Evolutionary conservation across 2,113 vertebrate species (phyloP).

Genomic region (Callospermophilus lateralis): DNA sequence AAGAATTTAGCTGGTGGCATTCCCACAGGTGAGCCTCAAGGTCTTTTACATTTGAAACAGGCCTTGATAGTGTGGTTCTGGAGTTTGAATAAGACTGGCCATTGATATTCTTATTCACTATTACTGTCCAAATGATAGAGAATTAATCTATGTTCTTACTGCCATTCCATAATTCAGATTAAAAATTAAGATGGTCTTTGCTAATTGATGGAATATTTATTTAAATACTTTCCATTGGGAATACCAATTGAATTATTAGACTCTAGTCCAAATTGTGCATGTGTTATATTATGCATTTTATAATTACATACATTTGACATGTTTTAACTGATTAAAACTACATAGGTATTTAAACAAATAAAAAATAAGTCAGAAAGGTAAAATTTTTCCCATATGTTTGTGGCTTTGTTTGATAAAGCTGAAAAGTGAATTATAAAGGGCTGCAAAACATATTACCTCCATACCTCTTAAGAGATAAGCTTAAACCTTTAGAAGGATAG

Average conservation of each 20-base stretch:
- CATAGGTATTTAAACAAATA: neutral
- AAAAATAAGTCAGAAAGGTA: neutral
- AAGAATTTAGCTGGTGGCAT: no score
- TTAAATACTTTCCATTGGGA: neutral
- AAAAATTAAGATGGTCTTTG: slow-evolving; percentile 35
- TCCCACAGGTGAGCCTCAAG: no score
- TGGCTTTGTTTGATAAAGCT: neutral
- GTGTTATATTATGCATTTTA: slow-evolving; percentile 28
- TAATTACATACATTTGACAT: slow-evolving; percentile 28
- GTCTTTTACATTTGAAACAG: no score
- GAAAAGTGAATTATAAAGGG: neutral
- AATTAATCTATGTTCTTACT: neutral
- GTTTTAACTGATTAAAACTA: slow-evolving; percentile 42
- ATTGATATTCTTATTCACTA: neutral
- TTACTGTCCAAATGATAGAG: neutral
- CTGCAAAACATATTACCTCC: neutral
- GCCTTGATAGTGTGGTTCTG: no score
- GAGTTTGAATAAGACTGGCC: no score
- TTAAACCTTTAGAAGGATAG: neutral
- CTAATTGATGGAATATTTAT: neutral
- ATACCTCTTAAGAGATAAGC: neutral
- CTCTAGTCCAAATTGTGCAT: neutral
- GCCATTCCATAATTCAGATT: slow-evolving; percentile 28
- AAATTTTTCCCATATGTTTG: neutral
- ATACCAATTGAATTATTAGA: slow-evolving; percentile 36